Percentiles rank a stretch among this genome's conserved stretches.
phyloP scores from a whole-genome alignment of 2,888 invertebrate genomes.

The Spatulosminthurus flaviceps region DNA sequence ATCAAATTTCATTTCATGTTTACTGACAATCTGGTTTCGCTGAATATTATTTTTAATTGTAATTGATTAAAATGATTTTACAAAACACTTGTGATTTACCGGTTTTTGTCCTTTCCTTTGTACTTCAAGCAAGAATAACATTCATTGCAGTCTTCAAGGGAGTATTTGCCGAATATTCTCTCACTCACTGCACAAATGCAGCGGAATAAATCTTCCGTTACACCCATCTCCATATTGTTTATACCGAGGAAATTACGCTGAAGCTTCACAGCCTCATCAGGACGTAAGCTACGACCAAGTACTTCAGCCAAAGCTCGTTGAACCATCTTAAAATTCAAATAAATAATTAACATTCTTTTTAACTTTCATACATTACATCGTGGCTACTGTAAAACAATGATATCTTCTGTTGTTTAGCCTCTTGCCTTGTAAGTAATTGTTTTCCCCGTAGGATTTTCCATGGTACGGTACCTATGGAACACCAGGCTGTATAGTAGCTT shows the following conservation, averaged over 20 bases:
- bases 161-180: conserved; percentile 68
- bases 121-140: conserved; percentile 54
- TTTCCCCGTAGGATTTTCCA: conserved; percentile 61
- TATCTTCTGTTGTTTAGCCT: background rate
- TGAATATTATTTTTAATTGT: too few relatives aligned
- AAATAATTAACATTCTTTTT: background rate
- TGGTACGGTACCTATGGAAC: conserved; percentile 58
- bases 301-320: conserved; percentile 72
- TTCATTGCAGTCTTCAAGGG: conserved; percentile 55
- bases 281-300: conserved; percentile 73
- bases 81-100: background rate
- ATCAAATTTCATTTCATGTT: background rate
- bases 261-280: conserved; percentile 65
- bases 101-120: conserved; percentile 45
- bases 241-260: conserved; percentile 45
- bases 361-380: background rate
- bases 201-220: conserved; percentile 68
- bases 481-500: conserved; percentile 59
- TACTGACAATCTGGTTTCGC: too few relatives aligned
- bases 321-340: conserved; percentile 67
- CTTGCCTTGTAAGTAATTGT: conserved; percentile 53
- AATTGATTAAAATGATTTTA: too few relatives aligned
- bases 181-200: conserved; percentile 82
- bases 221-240: conserved; percentile 68
- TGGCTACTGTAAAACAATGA: background rate